Evolutionary conservation across 1,140 invertebrate species (phyloP).

Genomic region (Eubasilissa regina): DNA sequence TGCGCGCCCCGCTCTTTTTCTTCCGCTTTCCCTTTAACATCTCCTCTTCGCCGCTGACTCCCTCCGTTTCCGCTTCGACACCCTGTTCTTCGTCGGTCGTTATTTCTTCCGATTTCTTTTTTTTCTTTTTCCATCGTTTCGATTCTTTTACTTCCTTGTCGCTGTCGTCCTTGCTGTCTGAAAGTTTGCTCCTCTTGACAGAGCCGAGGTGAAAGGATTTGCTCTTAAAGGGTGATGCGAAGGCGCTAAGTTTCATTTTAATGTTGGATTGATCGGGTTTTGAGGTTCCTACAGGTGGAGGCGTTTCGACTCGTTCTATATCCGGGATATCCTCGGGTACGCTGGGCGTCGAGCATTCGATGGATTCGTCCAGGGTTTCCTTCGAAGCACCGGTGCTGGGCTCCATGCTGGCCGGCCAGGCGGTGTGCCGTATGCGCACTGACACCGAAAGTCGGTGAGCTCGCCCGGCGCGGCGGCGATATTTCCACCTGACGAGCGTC

Average conservation of each 20-base stretch:
- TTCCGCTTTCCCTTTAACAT: slow-evolving; percentile 52
- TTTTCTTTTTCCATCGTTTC: slow-evolving; percentile 45
- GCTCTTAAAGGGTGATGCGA: slow-evolving; percentile 55
- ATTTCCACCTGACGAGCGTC: slow-evolving; percentile 32
- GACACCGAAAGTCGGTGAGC: neutral
- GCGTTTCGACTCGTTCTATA: slow-evolving; percentile 46
- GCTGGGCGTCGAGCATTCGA: slow-evolving; percentile 52
- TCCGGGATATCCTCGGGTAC: slow-evolving; percentile 44
- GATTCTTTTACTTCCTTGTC: slow-evolving; percentile 45
- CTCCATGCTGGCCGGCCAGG: neutral
- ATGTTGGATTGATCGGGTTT: slow-evolving; percentile 46
- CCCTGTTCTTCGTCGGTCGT: slow-evolving; percentile 27
- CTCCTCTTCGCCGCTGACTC: slow-evolving; percentile 48
- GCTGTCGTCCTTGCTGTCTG: slow-evolving; percentile 50
- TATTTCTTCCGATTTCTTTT: slow-evolving; percentile 43
- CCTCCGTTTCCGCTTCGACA: slow-evolving; percentile 47
- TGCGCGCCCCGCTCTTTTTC: slow-evolving; percentile 53
- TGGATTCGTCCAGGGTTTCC: slow-evolving; percentile 54
- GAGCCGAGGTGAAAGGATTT: slow-evolving; percentile 48
- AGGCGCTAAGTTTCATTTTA: slow-evolving; percentile 49
- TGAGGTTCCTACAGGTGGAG: slow-evolving; percentile 18
- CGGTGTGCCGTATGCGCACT: neutral
- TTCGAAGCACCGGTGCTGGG: slow-evolving; percentile 27
- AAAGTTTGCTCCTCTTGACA: slow-evolving; percentile 40
- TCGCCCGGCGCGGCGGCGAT: slow-evolving; percentile 15